phyloP scores from a whole-genome alignment of 2,888 invertebrate genomes.

The Agriopis leucophaearia region DNA sequence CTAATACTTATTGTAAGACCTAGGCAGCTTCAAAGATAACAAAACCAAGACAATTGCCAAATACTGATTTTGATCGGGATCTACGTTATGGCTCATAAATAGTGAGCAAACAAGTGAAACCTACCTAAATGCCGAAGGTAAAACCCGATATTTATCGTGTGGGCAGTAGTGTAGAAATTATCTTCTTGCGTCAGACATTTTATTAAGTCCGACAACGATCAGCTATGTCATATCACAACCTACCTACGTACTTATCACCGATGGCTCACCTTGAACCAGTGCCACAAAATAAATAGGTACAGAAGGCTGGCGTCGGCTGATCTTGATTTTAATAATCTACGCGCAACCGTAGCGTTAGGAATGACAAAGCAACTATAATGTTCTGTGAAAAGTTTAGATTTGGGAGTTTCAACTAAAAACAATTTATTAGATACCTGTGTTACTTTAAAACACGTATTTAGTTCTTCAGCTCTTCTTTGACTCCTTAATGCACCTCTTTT shows the following conservation, averaged over 20 bases:
- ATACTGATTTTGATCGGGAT: slow-evolving; percentile 4
- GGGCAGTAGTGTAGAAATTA: slow-evolving; percentile 18
- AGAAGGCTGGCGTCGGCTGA: no score
- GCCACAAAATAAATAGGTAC: no score
- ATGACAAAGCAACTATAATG: no score
- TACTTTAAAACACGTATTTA: no score
- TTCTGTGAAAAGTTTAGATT: no score
- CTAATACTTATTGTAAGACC: not conserved
- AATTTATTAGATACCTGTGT: no score
- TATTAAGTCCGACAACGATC: slow-evolving; percentile 7
- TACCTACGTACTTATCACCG: not conserved
- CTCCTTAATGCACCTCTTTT: no score
- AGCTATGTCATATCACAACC: not conserved
- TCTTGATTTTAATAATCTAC: no score
- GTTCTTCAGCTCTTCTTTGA: no score
- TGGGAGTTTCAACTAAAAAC: no score
- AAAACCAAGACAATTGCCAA: slow-evolving; percentile 2
- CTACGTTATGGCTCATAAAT: slow-evolving; percentile 15
- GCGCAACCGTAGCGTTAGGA: no score
- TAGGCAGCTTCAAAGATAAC: not conserved
- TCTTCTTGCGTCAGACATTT: slow-evolving; percentile 15
- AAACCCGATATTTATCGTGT: slow-evolving; percentile 13
- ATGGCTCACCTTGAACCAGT: no score
- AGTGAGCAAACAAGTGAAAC: slow-evolving; percentile 15
- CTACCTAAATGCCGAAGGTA: slow-evolving; percentile 11